Percentiles rank a stretch among this genome's conserved stretches.
phyloP scores from a whole-genome alignment of 2,888 invertebrate species.

The Synergus gifuensis region DNA sequence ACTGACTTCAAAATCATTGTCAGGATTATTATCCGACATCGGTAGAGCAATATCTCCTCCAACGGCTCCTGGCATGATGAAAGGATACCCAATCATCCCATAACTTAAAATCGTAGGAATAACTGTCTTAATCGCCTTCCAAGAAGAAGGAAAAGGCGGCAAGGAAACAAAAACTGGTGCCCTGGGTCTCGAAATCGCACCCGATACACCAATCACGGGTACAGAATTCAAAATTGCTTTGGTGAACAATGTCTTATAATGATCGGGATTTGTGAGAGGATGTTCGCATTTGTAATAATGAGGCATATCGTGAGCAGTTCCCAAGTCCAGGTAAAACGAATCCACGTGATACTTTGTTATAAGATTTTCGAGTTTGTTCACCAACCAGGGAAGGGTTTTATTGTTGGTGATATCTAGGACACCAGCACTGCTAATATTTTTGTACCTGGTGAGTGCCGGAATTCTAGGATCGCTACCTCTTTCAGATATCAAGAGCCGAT shows the following conservation, averaged over 20 bases:
- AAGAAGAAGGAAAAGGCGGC: slow-evolving; percentile 91
- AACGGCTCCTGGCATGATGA: slow-evolving; percentile 95
- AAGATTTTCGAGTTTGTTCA: slow-evolving; percentile 85
- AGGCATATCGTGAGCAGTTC: slow-evolving; percentile 91
- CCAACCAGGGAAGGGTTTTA: slow-evolving; percentile 88
- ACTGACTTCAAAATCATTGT: slow-evolving; percentile 87
- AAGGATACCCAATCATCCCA: slow-evolving; percentile 95
- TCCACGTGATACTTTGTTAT: slow-evolving; percentile 88
- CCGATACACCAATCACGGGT: slow-evolving; percentile 89
- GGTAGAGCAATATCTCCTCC: slow-evolving; percentile 91
- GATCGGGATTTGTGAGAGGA: slow-evolving; percentile 88
- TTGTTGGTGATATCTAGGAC: slow-evolving; percentile 93
- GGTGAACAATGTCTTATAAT: slow-evolving; percentile 87
- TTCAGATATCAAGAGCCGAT: slow-evolving; percentile 88
- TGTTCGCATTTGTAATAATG: slow-evolving; percentile 90
- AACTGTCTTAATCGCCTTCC: slow-evolving; percentile 90
- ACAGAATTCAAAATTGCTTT: slow-evolving; percentile 82
- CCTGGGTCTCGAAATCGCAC: slow-evolving; percentile 89
- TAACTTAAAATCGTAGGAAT: slow-evolving; percentile 93
- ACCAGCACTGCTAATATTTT: slow-evolving; percentile 88
- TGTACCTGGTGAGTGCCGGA: slow-evolving; percentile 89
- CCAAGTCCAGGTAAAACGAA: slow-evolving; percentile 91
- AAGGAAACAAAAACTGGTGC: slow-evolving; percentile 92
- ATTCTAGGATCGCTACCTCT: slow-evolving; percentile 88
- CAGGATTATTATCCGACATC: slow-evolving; percentile 82